These are phyloP conservation scores for Megamerina dolium DNA, from an alignment of 2,888 invertebrate genomes.

Conservation along the genomic window DNA sequence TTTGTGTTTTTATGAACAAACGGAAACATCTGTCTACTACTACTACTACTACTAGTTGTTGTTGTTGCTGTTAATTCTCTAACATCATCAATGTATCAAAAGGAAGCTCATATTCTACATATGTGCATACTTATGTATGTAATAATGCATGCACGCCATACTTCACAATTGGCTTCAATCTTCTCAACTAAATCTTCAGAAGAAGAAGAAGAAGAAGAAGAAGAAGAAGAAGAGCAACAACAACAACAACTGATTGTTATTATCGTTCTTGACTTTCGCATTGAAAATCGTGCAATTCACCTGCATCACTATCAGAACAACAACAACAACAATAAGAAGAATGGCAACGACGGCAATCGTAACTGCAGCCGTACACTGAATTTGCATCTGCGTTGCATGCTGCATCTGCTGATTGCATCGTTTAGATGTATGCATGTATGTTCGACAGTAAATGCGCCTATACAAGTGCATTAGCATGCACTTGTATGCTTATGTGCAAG, in stretches of 20 bases:
- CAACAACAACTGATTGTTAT: too few species aligned
- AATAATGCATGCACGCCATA: too few species aligned
- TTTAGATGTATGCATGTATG: not conserved
- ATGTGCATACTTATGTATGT: too few species aligned
- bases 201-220: too few species aligned
- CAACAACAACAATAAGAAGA: slow-evolving; percentile 21
- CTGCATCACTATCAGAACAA: slow-evolving; percentile 30
- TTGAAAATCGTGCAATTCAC: slow-evolving; percentile 46
- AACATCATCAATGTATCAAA: slow-evolving; percentile 31
- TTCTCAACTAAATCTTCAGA: slow-evolving; percentile 1
- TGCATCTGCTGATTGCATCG: not conserved
- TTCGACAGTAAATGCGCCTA: too few species aligned
- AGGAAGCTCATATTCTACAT: slow-evolving; percentile 42
- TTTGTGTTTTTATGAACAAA: slow-evolving; percentile 29
- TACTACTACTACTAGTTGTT: too few species aligned
- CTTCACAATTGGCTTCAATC: not conserved
- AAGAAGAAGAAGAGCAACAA: too few species aligned
- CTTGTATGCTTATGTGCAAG: slow-evolving; percentile 1
- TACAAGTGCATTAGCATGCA: not conserved
- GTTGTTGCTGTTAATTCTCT: slow-evolving; percentile 21
- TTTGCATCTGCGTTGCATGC: slow-evolving; percentile 27
- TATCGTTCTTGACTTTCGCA: slow-evolving; percentile 42
- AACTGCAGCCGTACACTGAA: slow-evolving; percentile 29
- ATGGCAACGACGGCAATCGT: slow-evolving; percentile 19
- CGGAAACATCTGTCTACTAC: slow-evolving; percentile 43